phyloP scores from a whole-genome alignment of 2,797 vertebrate genomes.

The Hydrolagus colliei region DNA sequence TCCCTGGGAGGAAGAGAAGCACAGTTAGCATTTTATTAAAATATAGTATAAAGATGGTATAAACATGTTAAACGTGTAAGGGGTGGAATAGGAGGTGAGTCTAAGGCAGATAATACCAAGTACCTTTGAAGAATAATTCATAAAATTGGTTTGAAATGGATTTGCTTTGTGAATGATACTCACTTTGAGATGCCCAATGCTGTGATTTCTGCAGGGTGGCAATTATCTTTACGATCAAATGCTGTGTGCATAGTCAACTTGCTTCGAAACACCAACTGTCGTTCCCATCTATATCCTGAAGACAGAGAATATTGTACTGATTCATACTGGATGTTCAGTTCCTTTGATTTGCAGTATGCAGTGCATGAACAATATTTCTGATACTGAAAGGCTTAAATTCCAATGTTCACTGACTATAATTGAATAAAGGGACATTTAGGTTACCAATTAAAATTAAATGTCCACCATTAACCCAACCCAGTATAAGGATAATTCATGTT shows the following conservation, averaged over 20 bases:
- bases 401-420: background rate
- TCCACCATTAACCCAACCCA: no score
- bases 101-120: no score
- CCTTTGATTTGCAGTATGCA: background rate
- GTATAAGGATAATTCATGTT: no score
- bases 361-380: background rate
- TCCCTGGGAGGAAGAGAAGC: constrained; percentile 59
- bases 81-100: no score
- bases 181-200: constrained; percentile 90
- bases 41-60: background rate
- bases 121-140: no score
- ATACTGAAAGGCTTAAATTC: background rate
- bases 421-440: background rate
- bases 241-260: constrained; percentile 98
- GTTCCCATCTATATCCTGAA: constrained; percentile 91
- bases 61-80: background rate
- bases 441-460: no score
- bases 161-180: constrained; percentile 39
- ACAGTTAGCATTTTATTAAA: background rate
- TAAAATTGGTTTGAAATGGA: background rate
- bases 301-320: background rate
- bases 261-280: constrained; percentile 92
- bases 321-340: background rate
- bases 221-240: constrained; percentile 94
- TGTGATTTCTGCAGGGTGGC: constrained; percentile 88